A percentile compares a stretch with the other conserved stretches of the same genome.
These are phyloP conservation scores for Metellina segmentata DNA, from an alignment of 2,888 invertebrate genomes.

Conservation along the genomic window DNA sequence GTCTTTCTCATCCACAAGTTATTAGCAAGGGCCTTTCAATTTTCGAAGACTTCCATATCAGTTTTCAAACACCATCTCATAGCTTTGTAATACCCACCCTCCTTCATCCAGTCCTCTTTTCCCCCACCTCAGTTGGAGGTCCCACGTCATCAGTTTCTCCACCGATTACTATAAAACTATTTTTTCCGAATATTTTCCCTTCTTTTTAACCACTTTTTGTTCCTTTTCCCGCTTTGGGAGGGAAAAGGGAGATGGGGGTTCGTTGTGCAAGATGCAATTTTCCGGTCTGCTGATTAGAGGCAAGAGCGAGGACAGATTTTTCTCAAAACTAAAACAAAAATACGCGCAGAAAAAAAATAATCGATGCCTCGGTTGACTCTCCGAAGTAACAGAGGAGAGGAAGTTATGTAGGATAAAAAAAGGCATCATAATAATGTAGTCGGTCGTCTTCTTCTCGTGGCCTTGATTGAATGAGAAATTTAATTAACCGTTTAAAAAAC, in stretches of 20 bases:
- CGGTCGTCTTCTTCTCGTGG: neutral
- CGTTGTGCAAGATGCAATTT: conserved; percentile 43
- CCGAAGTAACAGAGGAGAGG: neutral
- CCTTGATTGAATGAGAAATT: conserved; percentile 56
- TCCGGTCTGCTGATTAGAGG: conserved; percentile 42
- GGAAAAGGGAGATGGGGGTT: neutral
- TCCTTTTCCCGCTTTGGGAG: neutral
- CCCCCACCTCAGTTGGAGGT: neutral
- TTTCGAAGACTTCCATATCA: neutral
- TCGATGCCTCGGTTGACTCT: conserved; percentile 24
- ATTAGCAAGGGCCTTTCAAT: conserved; percentile 16
- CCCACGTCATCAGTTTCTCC: conserved; percentile 35
- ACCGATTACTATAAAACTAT: neutral
- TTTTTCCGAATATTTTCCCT: neutral
- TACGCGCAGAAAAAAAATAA: conserved; percentile 17
- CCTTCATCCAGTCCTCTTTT: neutral
- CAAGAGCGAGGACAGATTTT: conserved; percentile 7
- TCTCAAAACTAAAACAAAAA: neutral
- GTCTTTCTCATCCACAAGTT: conserved; percentile 12
- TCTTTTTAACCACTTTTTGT: neutral
- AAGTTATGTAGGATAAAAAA: neutral
- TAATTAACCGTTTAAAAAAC: conserved; percentile 67
- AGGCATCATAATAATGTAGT: conserved; percentile 10
- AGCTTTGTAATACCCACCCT: neutral
- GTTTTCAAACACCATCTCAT: neutral